phyloP scores from a whole-genome alignment of 2,113 vertebrate genomes.

The Monarcha castaneiventris region DNA sequence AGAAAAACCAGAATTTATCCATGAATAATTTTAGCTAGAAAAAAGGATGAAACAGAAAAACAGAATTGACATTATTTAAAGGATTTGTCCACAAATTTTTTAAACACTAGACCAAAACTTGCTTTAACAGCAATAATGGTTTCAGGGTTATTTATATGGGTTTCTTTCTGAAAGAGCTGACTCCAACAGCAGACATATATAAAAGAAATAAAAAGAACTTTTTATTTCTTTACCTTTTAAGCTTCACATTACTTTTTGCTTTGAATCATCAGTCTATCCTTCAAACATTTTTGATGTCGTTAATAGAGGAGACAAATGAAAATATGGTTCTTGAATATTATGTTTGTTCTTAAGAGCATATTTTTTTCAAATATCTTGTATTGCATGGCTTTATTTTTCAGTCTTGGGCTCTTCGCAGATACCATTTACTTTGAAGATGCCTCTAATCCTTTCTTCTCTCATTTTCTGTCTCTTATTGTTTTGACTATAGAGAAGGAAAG shows the following conservation, averaged over 20 bases:
- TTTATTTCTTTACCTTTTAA: not conserved
- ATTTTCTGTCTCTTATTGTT: not conserved
- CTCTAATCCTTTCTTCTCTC: not conserved
- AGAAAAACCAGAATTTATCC: not conserved
- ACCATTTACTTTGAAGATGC: not conserved
- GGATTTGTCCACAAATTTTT: not conserved
- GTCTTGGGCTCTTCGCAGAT: not conserved
- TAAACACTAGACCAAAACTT: not conserved
- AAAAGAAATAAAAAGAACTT: not conserved
- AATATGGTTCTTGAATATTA: not conserved
- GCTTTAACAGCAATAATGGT: not conserved
- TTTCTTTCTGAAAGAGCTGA: slow-evolving; percentile 1
- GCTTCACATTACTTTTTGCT: not conserved
- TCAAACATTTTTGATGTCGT: not conserved
- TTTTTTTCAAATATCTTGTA: not conserved
- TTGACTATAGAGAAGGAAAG: not conserved
- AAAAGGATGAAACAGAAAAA: not conserved
- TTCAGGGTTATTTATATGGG: not conserved
- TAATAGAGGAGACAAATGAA: not conserved
- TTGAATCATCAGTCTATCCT: not conserved
- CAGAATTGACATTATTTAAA: not conserved
- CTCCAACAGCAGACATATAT: not conserved
- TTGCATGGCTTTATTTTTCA: not conserved
- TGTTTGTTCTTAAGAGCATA: not conserved
- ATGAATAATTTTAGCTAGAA: not conserved